A percentile compares a stretch with the other conserved stretches of the same genome.
Conservation (phyloP, 2,888 invertebrate species). For the Sialis lutaria region DNA sequence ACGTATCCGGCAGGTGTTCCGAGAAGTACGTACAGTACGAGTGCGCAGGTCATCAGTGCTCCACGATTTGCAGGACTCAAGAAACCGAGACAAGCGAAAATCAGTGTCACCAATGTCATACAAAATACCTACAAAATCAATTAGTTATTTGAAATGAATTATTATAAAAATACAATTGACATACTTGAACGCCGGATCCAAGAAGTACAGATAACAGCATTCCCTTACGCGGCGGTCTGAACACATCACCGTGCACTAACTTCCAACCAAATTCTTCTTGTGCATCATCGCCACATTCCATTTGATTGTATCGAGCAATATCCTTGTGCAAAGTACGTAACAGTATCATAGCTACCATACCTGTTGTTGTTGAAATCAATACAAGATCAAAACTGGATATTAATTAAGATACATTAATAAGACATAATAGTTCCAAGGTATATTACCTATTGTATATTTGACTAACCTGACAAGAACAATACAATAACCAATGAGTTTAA, state of each 20-base stretch:
- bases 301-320: constrained; percentile 96
- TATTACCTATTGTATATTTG: too few species aligned
- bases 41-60: constrained; percentile 93
- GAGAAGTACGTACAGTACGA: constrained; percentile 91
- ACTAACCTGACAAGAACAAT: constrained; percentile 90
- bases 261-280: constrained; percentile 98
- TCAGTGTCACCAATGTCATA: constrained; percentile 90
- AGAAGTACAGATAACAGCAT: constrained; percentile 91
- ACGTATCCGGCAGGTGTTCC: constrained; percentile 96
- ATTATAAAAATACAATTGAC: not conserved
- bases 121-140: constrained; percentile 48
- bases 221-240: constrained; percentile 88
- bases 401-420: too few species aligned
- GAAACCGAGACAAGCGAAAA: constrained; percentile 98
- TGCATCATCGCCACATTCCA: constrained; percentile 72
- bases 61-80: constrained; percentile 97
- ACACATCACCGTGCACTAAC: constrained; percentile 94
- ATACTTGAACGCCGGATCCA: constrained; percentile 91
- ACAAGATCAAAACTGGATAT: too few species aligned
- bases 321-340: constrained; percentile 93
- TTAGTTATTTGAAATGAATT: too few species aligned
- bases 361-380: constrained; percentile 69
- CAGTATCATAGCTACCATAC: constrained; percentile 99
- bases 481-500: constrained; percentile 95
- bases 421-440: too few species aligned